Percentiles rank a stretch among this genome's conserved stretches.
Evolutionary conservation across 2,797 vertebrate genomes (phyloP).

Genomic region (Adrianichthys oophorus): DNA sequence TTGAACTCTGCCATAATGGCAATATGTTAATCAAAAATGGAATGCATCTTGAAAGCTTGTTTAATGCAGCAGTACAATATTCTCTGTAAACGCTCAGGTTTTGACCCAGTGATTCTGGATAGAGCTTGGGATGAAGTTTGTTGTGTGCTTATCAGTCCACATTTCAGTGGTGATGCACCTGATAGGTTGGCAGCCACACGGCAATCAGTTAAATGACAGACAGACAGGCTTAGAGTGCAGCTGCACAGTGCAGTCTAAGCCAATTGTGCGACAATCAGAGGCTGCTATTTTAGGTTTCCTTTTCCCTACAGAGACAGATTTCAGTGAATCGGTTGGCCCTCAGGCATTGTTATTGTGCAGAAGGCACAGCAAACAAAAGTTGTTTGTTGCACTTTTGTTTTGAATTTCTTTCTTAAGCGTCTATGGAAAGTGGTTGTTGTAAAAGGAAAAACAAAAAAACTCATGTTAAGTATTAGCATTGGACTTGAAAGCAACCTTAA

Average conservation of each 20-base stretch:
- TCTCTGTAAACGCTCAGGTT: conserved; percentile 33
- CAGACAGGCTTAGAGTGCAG: conserved; percentile 79
- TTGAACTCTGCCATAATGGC: conserved; percentile 65
- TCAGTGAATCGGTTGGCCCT: conserved; percentile 79
- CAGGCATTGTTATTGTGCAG: conserved; percentile 81
- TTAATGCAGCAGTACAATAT: conserved; percentile 42
- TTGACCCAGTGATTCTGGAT: conserved; percentile 52
- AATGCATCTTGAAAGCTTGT: conserved; percentile 55
- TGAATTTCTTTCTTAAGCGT: conserved; percentile 73
- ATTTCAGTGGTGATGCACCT: conserved; percentile 71
- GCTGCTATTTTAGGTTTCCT: conserved; percentile 80
- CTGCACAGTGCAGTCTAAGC: conserved; percentile 79
- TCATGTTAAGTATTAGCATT: conserved; percentile 60
- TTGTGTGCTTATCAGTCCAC: conserved; percentile 32
- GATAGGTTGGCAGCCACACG: conserved; percentile 75
- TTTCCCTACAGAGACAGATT: conserved; percentile 76
- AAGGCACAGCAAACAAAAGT: conserved; percentile 73
- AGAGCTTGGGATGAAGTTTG: conserved; percentile 41
- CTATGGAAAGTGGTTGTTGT: conserved; percentile 57
- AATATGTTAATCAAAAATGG: conserved; percentile 63
- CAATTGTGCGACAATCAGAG: conserved; percentile 83
- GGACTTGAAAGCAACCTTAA: conserved; percentile 56
- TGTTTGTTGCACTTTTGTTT: conserved; percentile 78
- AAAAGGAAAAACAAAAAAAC: conserved; percentile 53
- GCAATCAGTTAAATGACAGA: conserved; percentile 83